Evolutionary conservation across 2,797 vertebrate species (phyloP).

Genomic region (Chromobotia macracanthus): DNA sequence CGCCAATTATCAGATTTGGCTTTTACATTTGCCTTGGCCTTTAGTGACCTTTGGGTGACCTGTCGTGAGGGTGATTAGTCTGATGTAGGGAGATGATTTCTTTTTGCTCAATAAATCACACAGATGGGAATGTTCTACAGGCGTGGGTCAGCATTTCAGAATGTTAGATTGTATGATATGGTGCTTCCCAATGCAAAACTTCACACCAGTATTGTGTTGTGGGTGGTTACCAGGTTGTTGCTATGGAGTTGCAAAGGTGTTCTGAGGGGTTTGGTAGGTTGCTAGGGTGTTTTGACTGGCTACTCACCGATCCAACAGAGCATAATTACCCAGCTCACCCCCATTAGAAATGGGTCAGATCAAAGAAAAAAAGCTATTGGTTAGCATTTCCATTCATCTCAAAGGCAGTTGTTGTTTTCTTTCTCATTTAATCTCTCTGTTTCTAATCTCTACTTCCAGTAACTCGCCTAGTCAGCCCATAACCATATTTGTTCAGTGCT

Average conservation of each 20-base stretch:
- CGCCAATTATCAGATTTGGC: constrained; percentile 49
- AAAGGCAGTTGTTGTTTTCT: neutral
- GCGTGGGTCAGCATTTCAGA: neutral
- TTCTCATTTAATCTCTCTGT: neutral
- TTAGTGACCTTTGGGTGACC: constrained; percentile 63
- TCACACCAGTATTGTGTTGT: neutral
- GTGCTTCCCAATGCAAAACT: too few relatives aligned
- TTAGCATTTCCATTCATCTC: constrained; percentile 7
- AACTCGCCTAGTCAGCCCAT: constrained; percentile 3
- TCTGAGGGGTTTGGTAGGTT: neutral
- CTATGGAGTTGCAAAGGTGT: neutral
- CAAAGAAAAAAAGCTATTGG: neutral
- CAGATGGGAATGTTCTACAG: constrained; percentile 21
- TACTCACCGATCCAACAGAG: too few relatives aligned
- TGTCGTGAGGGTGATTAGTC: constrained; percentile 66
- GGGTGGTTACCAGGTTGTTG: neutral
- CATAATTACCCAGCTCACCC: too few relatives aligned
- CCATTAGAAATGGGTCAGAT: neutral
- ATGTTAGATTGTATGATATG: neutral
- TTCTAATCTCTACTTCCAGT: neutral
- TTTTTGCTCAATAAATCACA: constrained; percentile 73
- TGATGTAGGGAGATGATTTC: constrained; percentile 62
- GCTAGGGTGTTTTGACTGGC: neutral
- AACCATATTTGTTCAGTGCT: constrained; percentile 41
- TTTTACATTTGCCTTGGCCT: constrained; percentile 63